Conservation (phyloP, 2,888 invertebrate genomes). For the Hyposoter didymator region DNA sequence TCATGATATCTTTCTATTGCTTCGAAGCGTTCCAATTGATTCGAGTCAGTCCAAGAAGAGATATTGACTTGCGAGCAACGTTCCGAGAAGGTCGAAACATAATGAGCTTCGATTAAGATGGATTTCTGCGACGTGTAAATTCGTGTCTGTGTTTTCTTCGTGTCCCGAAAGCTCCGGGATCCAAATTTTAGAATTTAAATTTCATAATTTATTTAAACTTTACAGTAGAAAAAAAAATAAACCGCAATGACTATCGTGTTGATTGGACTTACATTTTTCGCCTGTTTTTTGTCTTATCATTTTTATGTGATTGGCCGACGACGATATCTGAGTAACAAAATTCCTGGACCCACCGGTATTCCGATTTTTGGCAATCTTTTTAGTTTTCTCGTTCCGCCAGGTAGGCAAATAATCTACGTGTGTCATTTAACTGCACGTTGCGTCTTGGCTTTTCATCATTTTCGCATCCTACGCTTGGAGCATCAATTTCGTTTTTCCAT, state of each 20-base stretch:
- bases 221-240: background rate
- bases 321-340: conserved; percentile 74
- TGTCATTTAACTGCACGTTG: no score
- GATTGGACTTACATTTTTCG: conserved; percentile 36
- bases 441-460: no score
- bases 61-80: background rate
- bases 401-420: conserved; percentile 52
- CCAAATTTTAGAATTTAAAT: background rate
- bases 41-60: conserved; percentile 1
- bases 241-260: conserved; percentile 6
- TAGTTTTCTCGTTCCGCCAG: conserved; percentile 53
- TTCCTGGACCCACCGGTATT: conserved; percentile 79
- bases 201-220: background rate
- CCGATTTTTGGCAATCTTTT: conserved; percentile 73
- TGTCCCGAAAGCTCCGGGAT: background rate
- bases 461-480: no score
- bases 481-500: no score
- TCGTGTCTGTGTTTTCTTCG: background rate
- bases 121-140: background rate
- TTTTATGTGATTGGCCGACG: conserved; percentile 73
- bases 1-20: background rate
- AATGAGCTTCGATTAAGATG: background rate
- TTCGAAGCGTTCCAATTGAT: no score
- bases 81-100: background rate
- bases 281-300: conserved; percentile 26